Evolutionary conservation across 2,888 invertebrate species (phyloP).

Genomic region (Aspidapion aeneum): DNA sequence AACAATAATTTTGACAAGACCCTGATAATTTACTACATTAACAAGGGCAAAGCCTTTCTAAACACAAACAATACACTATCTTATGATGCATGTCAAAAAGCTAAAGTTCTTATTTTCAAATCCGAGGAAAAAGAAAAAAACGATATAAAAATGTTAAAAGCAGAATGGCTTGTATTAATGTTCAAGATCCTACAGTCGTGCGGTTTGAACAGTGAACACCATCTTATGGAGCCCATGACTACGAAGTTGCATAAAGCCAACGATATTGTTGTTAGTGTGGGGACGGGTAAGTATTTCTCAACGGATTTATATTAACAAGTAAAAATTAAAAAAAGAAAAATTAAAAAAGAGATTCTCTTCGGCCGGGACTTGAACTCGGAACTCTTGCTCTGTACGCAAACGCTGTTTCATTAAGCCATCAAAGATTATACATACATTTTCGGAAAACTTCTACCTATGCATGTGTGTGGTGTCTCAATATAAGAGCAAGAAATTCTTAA

Average conservation of each 20-base stretch:
- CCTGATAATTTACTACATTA: constrained; percentile 24
- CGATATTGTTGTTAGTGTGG: constrained; percentile 13
- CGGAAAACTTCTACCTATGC: no score
- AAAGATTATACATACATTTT: no score
- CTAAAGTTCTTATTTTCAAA: constrained; percentile 14
- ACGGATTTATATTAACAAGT: no score
- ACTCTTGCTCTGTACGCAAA: no score
- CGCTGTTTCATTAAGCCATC: no score
- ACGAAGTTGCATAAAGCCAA: constrained; percentile 26
- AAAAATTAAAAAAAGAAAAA: no score
- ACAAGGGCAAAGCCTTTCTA: constrained; percentile 26
- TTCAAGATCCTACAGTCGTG: constrained; percentile 24
- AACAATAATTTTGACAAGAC: constrained; percentile 12
- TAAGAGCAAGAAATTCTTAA: no score
- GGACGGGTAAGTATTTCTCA: no score
- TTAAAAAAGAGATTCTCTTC: no score
- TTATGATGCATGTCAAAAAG: constrained; percentile 28
- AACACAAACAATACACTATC: constrained; percentile 23
- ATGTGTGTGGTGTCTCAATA: no score
- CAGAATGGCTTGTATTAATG: constrained; percentile 27
- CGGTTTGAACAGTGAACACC: constrained; percentile 10
- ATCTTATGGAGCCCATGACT: constrained; percentile 19
- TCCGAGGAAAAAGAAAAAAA: constrained; percentile 9
- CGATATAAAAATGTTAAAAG: constrained; percentile 25
- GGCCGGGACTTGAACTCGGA: no score